phyloP scores from a whole-genome alignment of 1,140 invertebrate genomes.

The Drosophila ohnishii region DNA sequence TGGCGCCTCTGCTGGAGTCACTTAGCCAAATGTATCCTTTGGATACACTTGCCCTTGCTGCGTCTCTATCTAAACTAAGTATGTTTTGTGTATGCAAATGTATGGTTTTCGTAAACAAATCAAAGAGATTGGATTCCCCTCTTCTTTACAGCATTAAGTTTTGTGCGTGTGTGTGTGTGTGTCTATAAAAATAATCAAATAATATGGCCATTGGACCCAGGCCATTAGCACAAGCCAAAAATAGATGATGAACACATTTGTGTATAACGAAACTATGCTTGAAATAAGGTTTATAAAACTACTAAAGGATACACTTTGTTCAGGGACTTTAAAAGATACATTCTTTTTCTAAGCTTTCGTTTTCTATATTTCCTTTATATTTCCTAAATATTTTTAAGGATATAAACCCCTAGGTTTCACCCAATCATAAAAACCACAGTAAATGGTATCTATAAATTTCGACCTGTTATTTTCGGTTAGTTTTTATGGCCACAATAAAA shows the following conservation, averaged over 20 bases:
- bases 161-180: not conserved
- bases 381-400: too few species aligned
- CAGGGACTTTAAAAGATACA: not conserved
- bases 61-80: conserved; percentile 13
- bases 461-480: conserved; percentile 14
- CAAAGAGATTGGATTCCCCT: conserved; percentile 53
- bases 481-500: conserved; percentile 23
- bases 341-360: not conserved
- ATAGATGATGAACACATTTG: conserved; percentile 37
- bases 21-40: conserved; percentile 69
- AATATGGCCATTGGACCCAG: conserved; percentile 23
- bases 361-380: not conserved
- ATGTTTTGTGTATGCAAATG: conserved; percentile 67
- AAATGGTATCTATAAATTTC: conserved; percentile 7
- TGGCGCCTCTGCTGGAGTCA: conserved; percentile 58
- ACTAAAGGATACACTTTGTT: not conserved
- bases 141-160: not conserved
- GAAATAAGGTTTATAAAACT: not conserved
- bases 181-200: conserved; percentile 40
- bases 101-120: conserved; percentile 67
- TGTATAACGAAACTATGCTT: conserved; percentile 15
- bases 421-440: not conserved
- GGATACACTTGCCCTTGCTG: conserved; percentile 14
- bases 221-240: conserved; percentile 11
- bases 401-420: not conserved